phyloP scores from a whole-genome alignment of 2,797 vertebrate genomes.

The Rhyacichthys aspro region DNA sequence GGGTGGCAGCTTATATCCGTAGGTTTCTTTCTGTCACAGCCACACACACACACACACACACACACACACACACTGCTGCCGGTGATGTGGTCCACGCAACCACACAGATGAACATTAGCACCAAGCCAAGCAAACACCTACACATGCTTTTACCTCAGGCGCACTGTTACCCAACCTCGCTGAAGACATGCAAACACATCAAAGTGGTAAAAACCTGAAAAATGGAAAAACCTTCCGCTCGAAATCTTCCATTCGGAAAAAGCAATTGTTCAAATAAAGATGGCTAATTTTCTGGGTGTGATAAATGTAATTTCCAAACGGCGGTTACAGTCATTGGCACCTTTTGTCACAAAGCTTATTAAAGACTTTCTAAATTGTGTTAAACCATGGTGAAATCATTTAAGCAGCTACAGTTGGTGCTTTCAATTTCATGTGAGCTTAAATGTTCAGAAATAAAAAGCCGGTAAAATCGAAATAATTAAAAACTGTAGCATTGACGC shows the following conservation, averaged over 20 bases:
- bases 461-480: constrained; percentile 33
- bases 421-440: constrained; percentile 45
- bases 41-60: constrained; percentile 29
- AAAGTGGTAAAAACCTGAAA: constrained; percentile 23
- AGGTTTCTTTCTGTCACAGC: constrained; percentile 49
- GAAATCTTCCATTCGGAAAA: neutral
- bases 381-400: constrained; percentile 53
- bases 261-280: constrained; percentile 30
- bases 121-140: constrained; percentile 49
- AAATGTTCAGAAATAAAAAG: constrained; percentile 38
- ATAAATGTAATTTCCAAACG: constrained; percentile 48
- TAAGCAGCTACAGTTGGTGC: constrained; percentile 43
- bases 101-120: constrained; percentile 48
- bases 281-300: constrained; percentile 40
- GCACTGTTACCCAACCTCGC: constrained; percentile 23
- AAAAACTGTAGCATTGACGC: constrained; percentile 23
- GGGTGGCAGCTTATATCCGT: constrained; percentile 64
- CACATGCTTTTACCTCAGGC: constrained; percentile 42
- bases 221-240: constrained; percentile 6
- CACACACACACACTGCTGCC: constrained; percentile 15
- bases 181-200: constrained; percentile 34
- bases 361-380: constrained; percentile 53
- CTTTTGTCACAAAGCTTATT: constrained; percentile 55
- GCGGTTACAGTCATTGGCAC: constrained; percentile 48
- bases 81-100: constrained; percentile 28